Evolutionary conservation across 2,797 vertebrate genomes (phyloP).

Genomic region (Enteromius thamalakanensis): DNA sequence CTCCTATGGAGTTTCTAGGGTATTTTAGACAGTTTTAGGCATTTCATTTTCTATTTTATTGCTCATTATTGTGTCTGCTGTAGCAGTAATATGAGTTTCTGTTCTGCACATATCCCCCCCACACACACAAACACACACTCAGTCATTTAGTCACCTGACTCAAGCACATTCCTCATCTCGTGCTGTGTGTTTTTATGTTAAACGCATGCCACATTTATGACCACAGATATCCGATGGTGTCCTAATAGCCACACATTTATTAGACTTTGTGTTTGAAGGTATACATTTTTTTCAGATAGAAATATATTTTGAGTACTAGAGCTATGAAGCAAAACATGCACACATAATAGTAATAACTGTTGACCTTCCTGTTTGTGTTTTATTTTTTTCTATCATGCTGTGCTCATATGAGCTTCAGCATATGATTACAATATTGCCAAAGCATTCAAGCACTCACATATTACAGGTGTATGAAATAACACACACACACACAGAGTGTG

Average conservation of each 20-base stretch:
- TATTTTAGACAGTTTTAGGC: not conserved
- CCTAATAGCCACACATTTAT: not conserved
- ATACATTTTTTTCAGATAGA: not conserved
- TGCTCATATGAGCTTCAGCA: conserved; percentile 15
- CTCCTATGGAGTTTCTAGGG: not conserved
- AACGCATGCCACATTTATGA: not conserved
- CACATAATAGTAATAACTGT: not conserved
- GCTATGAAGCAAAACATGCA: not conserved
- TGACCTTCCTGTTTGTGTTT: conserved; percentile 9
- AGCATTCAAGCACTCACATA: not conserved
- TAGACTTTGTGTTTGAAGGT: not conserved
- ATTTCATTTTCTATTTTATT: not conserved
- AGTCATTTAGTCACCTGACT: not conserved
- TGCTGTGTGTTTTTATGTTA: not conserved
- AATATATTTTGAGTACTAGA: not conserved
- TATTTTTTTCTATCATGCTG: not conserved
- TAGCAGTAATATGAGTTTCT: not conserved
- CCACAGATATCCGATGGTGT: not conserved
- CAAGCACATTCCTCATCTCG: not conserved
- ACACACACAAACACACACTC: not conserved
- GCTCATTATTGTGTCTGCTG: not conserved
- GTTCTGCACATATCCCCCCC: not conserved
- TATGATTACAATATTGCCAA: not conserved
- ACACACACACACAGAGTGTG: not conserved
- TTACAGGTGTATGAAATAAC: conserved; percentile 26